Evolutionary conservation across 1,140 invertebrate genomes (phyloP).

Genomic region (Amyelois transitella): DNA sequence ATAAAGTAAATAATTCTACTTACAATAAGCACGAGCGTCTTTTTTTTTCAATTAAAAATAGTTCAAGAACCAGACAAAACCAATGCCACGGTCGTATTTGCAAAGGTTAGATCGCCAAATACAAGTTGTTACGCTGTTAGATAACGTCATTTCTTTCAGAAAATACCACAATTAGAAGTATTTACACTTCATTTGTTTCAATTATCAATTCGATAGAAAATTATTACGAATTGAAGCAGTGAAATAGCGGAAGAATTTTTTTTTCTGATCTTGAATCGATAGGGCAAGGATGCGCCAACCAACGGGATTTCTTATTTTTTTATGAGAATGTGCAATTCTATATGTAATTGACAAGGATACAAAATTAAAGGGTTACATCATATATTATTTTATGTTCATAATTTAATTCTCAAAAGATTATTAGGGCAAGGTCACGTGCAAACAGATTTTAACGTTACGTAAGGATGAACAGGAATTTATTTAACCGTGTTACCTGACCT

Average conservation of each 20-base stretch:
- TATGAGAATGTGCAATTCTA: too few relatives aligned
- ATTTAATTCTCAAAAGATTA: slow-evolving; percentile 21
- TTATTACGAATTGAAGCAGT: slow-evolving; percentile 8
- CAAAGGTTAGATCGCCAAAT: too few relatives aligned
- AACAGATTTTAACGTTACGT: slow-evolving; percentile 69
- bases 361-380: too few relatives aligned
- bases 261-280: slow-evolving; percentile 1
- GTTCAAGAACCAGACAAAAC: too few relatives aligned
- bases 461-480: slow-evolving; percentile 34
- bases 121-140: too few relatives aligned
- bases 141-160: not conserved
- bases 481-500: not conserved
- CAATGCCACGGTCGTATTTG: not conserved
- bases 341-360: too few relatives aligned
- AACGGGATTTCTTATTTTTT: not conserved
- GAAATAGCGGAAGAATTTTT: too few relatives aligned
- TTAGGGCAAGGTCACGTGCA: slow-evolving; percentile 68
- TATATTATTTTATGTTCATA: not conserved
- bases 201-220: slow-evolving; percentile 5
- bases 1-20: too few relatives aligned
- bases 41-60: too few relatives aligned
- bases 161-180: too few relatives aligned
- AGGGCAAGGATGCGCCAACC: not conserved
- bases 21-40: too few relatives aligned
- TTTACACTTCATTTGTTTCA: not conserved